phyloP scores from a whole-genome alignment of 2,888 invertebrate genomes.

The Leptogaster cylindrica region DNA sequence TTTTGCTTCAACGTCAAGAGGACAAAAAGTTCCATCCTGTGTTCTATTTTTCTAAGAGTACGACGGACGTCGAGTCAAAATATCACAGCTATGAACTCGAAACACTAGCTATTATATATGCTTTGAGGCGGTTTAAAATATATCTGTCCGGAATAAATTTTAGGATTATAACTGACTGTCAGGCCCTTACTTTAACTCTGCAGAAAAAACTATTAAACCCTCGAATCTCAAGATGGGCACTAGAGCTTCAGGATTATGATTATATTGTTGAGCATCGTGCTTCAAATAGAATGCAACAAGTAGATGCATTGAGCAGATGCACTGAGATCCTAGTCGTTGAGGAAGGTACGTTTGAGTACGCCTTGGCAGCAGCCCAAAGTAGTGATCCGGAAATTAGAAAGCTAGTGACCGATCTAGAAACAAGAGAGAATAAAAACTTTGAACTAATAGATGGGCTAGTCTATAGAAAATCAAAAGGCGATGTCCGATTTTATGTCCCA shows the following conservation, averaged over 20 bases:
- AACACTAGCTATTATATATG: constrained; percentile 50
- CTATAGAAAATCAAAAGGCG: constrained; percentile 37
- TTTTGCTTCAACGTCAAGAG: constrained; percentile 49
- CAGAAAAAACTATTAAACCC: constrained; percentile 48
- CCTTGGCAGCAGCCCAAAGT: constrained; percentile 42
- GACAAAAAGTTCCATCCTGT: constrained; percentile 51
- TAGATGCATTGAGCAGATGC: constrained; percentile 52
- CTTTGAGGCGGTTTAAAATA: constrained; percentile 50
- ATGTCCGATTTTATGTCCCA: constrained; percentile 46
- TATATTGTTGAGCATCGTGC: constrained; percentile 48
- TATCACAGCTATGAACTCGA: constrained; percentile 53
- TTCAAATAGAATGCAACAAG: constrained; percentile 52
- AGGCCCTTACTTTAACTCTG: constrained; percentile 48
- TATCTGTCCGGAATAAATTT: constrained; percentile 51
- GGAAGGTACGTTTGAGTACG: constrained; percentile 43
- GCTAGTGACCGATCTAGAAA: constrained; percentile 47
- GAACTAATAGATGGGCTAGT: constrained; percentile 42
- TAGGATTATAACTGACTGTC: constrained; percentile 51
- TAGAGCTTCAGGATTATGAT: constrained; percentile 48
- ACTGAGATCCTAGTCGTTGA: constrained; percentile 38
- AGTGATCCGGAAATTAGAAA: constrained; percentile 48
- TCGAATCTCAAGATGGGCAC: constrained; percentile 48
- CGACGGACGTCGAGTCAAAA: constrained; percentile 49
- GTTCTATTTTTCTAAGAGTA: constrained; percentile 52
- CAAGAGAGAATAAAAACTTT: constrained; percentile 40